Base-by-base conservation (phyloP, 2,888 invertebrate genomes). In the Harpagoxenus sublaevis region DNA sequence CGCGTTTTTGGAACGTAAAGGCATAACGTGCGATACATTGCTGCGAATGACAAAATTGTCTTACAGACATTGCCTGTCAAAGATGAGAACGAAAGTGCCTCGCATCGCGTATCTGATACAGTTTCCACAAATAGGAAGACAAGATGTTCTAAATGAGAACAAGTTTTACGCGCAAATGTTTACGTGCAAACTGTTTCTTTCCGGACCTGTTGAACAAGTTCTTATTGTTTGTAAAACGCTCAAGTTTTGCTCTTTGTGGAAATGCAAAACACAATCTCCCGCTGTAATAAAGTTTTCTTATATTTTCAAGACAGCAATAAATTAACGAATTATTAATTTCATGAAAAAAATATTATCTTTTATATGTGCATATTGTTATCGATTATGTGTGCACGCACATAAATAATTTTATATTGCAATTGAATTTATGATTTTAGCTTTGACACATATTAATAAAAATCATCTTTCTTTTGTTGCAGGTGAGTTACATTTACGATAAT, bases 61-160 rank as follows among this genome's bases (percentile, higher is more conserved):
- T 90, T 90, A 89, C 89, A 91, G 88, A 89, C 87, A 85, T 87
- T 87, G 86, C 88, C 45, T 51, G 53, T 68, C 83, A 85, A 83
- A 73, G 74, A 89, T 85, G 86, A 89, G 91, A 91, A 87, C 86
- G 90, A 90, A 87, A 91, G 89, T 91, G 89, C 79, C 83, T 84
- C 78, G 71, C 83, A 85, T 86, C 84, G 85, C 65, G 68, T 84
- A 77, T 83, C 78, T 60, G 86, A 90, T 84, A 85, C 86, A 90
- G 83, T 83, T 86, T 84, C 68, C 65, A 74, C 68, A 81, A 89
- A 90, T 81, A 84, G 82, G 83, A 84, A 85, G 81, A 71, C 86
- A 84, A 65, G 86, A 89, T 66, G 57, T 71, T 84, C 53, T 79
- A 86, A 83, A 78, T 77, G 78, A 63, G 73, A 68, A 28, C 28